Evolutionary conservation across 2,888 invertebrate species (phyloP).

Genomic region (Apotomis betuletana): DNA sequence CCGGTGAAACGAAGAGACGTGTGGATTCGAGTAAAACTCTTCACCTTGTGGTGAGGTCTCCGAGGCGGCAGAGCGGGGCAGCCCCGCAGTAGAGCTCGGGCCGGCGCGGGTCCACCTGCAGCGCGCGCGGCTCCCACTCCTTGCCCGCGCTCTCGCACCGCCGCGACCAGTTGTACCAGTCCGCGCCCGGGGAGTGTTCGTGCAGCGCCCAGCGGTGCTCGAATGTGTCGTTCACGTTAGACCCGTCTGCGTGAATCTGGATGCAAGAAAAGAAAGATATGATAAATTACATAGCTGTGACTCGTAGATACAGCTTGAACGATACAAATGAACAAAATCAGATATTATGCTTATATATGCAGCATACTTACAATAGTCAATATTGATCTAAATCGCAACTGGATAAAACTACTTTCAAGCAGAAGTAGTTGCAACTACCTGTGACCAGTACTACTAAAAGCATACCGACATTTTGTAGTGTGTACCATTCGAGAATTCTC

Average conservation of each 20-base stretch:
- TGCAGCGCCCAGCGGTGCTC: conserved; percentile 94
- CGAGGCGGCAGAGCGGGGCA: conserved; percentile 86
- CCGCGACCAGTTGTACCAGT: conserved; percentile 95
- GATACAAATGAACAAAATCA: too few relatives aligned
- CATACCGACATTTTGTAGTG: too few relatives aligned
- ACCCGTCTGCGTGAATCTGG: conserved; percentile 94
- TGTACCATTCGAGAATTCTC: too few relatives aligned
- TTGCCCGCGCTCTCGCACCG: conserved; percentile 91
- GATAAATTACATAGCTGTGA: not conserved
- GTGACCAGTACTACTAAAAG: too few relatives aligned
- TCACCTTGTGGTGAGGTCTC: conserved; percentile 88
- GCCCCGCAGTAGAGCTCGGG: conserved; percentile 84
- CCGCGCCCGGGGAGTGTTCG: conserved; percentile 89
- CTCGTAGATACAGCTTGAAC: too few relatives aligned
- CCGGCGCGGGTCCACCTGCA: conserved; percentile 85
- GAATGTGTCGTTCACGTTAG: conserved; percentile 88
- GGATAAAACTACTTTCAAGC: too few relatives aligned
- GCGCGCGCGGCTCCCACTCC: conserved; percentile 89
- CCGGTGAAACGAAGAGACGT: too few relatives aligned
- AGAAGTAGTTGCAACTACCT: too few relatives aligned
- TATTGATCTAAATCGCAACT: too few relatives aligned
- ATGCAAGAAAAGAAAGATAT: not conserved
- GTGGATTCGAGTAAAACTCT: conserved; percentile 45
- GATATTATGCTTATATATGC: too few relatives aligned
- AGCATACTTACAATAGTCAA: too few relatives aligned